These are phyloP conservation scores for Corythornis madagascariensis DNA, from an alignment of 2,113 vertebrate species.

Conservation along the genomic window DNA sequence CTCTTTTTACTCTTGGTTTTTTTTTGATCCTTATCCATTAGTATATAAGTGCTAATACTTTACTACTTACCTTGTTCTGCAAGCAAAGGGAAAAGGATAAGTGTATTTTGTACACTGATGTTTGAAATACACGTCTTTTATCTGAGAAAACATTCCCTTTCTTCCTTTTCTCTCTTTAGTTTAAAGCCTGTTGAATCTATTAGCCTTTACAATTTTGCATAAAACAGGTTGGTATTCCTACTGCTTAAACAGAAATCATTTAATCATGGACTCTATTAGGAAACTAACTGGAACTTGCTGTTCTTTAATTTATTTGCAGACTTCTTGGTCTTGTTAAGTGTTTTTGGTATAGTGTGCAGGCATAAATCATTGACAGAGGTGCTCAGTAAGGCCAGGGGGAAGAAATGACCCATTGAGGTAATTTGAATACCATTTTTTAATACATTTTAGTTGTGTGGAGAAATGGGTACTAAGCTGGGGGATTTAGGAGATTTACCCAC, in stretches of 20 bases:
- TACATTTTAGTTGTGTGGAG: neutral
- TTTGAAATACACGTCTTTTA: neutral
- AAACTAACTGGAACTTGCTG: neutral
- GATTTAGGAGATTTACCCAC: neutral
- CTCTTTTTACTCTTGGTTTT: neutral
- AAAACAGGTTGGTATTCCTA: neutral
- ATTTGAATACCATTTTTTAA: neutral
- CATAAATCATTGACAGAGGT: slow-evolving; percentile 14
- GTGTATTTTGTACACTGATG: rapidly evolving
- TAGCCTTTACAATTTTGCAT: neutral
- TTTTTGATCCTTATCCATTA: neutral
- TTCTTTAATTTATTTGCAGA: slow-evolving; percentile 31
- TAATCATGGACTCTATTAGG: neutral
- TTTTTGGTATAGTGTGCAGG: neutral
- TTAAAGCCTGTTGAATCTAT: slow-evolving; percentile 1
- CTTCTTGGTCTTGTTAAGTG: neutral
- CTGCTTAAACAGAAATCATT: slow-evolving; percentile 31
- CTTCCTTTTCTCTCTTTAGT: neutral
- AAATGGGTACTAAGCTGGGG: neutral
- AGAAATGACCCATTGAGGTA: neutral
- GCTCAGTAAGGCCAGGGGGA: neutral
- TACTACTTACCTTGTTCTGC: neutral
- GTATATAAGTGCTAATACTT: neutral
- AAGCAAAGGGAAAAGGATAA: neutral
- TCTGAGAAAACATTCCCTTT: neutral